These are phyloP conservation scores for Leptinotarsa peninsularis DNA, from an alignment of 2,888 invertebrate species.

Conservation along the genomic window DNA sequence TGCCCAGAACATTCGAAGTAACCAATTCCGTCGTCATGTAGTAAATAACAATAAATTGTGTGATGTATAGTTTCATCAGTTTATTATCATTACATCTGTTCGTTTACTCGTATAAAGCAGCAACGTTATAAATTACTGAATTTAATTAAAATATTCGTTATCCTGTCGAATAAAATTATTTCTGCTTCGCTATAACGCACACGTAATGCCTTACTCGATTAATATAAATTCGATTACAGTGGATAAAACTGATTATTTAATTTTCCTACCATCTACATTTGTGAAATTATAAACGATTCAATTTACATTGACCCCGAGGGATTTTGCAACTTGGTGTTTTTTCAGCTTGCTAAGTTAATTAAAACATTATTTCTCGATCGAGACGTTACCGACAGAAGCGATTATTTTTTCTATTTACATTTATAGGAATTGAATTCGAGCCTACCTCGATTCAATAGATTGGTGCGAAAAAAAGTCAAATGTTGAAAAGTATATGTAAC, in stretches of 20 bases:
- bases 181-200: background rate
- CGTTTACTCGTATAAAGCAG: too few species aligned
- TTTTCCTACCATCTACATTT: background rate
- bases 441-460: background rate
- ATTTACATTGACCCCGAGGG: background rate
- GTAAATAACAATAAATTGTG: too few species aligned
- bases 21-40: too few species aligned
- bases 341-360: constrained; percentile 1
- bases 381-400: background rate
- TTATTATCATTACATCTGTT: too few species aligned
- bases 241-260: background rate
- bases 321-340: constrained; percentile 1
- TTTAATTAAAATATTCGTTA: background rate
- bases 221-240: background rate
- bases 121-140: background rate
- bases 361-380: background rate
- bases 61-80: too few species aligned
- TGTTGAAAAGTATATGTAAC: too few species aligned
- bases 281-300: background rate
- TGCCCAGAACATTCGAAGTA: too few species aligned
- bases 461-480: background rate
- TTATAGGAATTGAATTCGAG: background rate
- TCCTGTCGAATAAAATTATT: background rate
- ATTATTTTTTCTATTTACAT: background rate
- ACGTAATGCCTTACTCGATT: background rate